phyloP scores from a whole-genome alignment of 2,888 invertebrate species.

The Monopis laevigella region DNA sequence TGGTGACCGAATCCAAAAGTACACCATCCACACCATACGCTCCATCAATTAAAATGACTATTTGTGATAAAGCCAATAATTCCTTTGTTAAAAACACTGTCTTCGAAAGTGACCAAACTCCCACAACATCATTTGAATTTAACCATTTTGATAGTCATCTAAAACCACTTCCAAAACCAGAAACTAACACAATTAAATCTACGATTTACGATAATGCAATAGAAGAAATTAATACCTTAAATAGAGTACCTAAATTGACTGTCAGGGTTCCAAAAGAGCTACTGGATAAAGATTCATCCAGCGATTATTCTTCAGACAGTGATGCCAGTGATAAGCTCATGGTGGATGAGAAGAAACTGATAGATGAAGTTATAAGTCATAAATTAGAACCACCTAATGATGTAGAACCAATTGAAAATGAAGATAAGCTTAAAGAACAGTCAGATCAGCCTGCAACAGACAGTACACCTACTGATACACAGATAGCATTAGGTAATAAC shows the following conservation, averaged over 20 bases:
- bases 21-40: slow-evolving; percentile 29
- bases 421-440: too few relatives aligned
- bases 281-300: slow-evolving; percentile 58
- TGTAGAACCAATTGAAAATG: neutral
- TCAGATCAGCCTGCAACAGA: too few relatives aligned
- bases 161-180: slow-evolving; percentile 39
- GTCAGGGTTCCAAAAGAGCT: slow-evolving; percentile 72
- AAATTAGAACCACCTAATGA: neutral
- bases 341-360: slow-evolving; percentile 56
- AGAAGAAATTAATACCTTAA: slow-evolving; percentile 50
- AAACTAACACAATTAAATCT: slow-evolving; percentile 46
- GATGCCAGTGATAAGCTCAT: slow-evolving; percentile 70
- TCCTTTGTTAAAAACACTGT: slow-evolving; percentile 58
- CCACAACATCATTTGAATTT: slow-evolving; percentile 45
- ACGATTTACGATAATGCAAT: slow-evolving; percentile 60
- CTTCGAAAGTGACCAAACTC: slow-evolving; percentile 17
- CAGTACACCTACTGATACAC: neutral
- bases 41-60: slow-evolving; percentile 59
- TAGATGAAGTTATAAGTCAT: slow-evolving; percentile 13
- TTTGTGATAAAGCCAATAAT: slow-evolving; percentile 58
- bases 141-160: slow-evolving; percentile 40
- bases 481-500: too few relatives aligned
- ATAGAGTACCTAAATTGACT: slow-evolving; percentile 75
- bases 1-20: slow-evolving; percentile 3
- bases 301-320: slow-evolving; percentile 65